Evolutionary conservation across 2,888 invertebrate species (phyloP), one percentile per base, ranked within the genome.

Genomic region (Pseudococcus jackbeardsleyi): DNA sequence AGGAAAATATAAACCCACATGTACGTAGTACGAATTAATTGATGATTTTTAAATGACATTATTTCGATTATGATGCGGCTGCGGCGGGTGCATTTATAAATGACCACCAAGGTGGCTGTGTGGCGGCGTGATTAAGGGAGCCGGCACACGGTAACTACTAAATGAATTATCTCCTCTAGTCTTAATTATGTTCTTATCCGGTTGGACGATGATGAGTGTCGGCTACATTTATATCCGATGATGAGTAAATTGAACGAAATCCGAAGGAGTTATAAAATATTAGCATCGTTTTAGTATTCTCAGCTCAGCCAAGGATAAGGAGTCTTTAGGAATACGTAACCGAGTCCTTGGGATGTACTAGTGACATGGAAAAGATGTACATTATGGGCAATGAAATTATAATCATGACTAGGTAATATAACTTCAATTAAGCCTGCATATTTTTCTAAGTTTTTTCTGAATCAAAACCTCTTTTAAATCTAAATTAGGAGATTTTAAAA

Each of bases 41-140:
- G 46, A 82, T 82, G 79, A 46, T 82, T 82, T 82, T 82, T 82
- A 82, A 82, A 82, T 82, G 79, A 82, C 79, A 82, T 82, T 82
- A 82, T 19, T 42, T 82, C 79, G 46, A 82, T 46, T 82, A 64
- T 9, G 72, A 17, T 72, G 68, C 22, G 22, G 64, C 64, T 5
- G 9, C 22, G 22, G 22, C 22, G 64, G 64, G 22, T 64, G 22
- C 64, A 19, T 17, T 72, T 33, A 6, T 22, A 72, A 72, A 72
- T 72, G 72, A 72, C 72, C 72, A 72, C 33, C 64, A 64, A 64
- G 22, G 64, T 22, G 64, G 9, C 26, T 33, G 26, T 33, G 26
- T 6, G 68, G 68, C 68, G 68, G 68, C 33, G 72, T 33, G 26
- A 72, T 72, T 72, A 72, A 33, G 33, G 33, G 33, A 19, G 64